Evolutionary conservation across 2,888 invertebrate species (phyloP), one percentile per base, ranked within the genome.

Genomic region (Chrysolina oricalcia): DNA sequence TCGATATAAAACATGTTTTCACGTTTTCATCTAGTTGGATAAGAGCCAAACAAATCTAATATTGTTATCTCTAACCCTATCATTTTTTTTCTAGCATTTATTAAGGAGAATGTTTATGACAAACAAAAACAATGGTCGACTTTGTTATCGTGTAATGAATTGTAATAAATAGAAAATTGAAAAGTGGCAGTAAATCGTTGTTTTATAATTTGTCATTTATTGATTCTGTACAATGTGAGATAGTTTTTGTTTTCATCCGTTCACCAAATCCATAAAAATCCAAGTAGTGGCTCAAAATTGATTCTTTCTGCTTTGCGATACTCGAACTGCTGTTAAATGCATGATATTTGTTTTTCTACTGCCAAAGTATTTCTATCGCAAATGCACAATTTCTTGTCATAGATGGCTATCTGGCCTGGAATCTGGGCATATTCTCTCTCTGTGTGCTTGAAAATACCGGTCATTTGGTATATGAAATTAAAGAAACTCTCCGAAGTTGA

Each of bases 291-390:
- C 73, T 46, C 73, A 67, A 67, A 68, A 70, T 53, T 53, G 71
- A 19, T 27, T 67, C 68, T 63, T 67, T 74, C 27, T 71, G 74
- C 72, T 75, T 75, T 71, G 75, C 75, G 59, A 70, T 70, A 73
- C 64, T 70, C 21, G n/a, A 63, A 50, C 69, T 69, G 69, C 59
- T 27, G 35, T 56, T 66, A 35, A 46, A 65, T 75, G 75, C 72
- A 72, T 72, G 72, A 72, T 48, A 41, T 64, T 50, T 68, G 23
- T 27, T 59, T 59, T 59, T 46, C 59, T 71, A 73, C 43, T 68
- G 53, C 63, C 66, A 70, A 41, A 53, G 53, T 70, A 27, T 67
- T 43, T 56, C 68, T 77, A 72, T 43, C 66, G 72, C 74, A 74
- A 74, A 72, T 41, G 68, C 77, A 68, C 56, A 56, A 43, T 48